Conservation (phyloP, 2,113 vertebrate genomes). For the Diphyllodes magnificus region DNA sequence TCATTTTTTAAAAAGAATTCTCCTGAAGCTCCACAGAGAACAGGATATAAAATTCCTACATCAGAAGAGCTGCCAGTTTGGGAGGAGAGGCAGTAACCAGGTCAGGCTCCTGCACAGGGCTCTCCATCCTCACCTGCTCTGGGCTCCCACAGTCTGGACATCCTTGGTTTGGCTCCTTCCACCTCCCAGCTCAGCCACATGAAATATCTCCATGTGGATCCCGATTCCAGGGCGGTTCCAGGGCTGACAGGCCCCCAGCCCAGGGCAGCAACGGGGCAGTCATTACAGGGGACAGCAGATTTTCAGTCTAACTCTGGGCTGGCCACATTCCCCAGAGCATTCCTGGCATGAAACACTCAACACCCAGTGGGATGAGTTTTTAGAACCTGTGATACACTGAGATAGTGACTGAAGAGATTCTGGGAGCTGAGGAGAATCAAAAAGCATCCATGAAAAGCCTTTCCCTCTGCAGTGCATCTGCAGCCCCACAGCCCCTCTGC, state of each 20-base stretch:
- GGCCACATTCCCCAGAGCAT: background rate
- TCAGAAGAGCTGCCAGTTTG: background rate
- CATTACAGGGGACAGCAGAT: background rate
- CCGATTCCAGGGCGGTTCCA: background rate
- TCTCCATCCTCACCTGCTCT: background rate
- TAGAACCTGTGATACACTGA: background rate
- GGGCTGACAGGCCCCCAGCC: background rate
- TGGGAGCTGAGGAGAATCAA: background rate
- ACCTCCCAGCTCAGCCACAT: background rate
- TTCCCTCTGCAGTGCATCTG: background rate
- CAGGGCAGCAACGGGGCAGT: background rate
- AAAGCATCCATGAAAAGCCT: background rate
- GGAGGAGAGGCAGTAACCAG: background rate
- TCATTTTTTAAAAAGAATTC: background rate
- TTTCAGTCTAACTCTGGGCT: background rate
- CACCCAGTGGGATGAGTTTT: background rate
- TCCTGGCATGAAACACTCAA: background rate
- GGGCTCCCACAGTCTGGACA: background rate
- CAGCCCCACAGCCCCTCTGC: background rate
- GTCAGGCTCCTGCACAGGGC: background rate
- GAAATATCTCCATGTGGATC: background rate
- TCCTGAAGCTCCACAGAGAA: background rate
- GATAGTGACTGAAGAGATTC: background rate
- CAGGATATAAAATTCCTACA: background rate
- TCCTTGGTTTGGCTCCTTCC: background rate